Evolutionary conservation across 2,888 invertebrate genomes (phyloP).

Genomic region (Athalia circularis): DNA sequence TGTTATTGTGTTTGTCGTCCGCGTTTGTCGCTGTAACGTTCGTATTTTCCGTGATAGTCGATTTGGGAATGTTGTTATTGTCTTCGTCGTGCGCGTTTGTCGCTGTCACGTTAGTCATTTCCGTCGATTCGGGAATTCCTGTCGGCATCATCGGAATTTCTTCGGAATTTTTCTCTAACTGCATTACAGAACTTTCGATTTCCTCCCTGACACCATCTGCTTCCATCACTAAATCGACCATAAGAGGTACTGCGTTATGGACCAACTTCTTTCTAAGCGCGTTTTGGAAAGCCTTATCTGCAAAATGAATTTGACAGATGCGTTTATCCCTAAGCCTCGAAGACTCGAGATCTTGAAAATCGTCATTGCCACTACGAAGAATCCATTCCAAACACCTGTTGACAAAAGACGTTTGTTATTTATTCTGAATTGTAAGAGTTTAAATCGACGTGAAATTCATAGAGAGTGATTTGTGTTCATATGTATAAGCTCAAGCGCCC

Average conservation of each 20-base stretch:
- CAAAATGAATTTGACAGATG: not conserved
- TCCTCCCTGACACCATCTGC: not conserved
- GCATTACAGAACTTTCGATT: not conserved
- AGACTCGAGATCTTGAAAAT: not conserved
- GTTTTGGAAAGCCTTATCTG: not conserved
- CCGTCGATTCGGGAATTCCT: not conserved
- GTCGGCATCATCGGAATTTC: not conserved
- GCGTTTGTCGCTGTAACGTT: not conserved
- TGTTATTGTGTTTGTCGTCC: not conserved
- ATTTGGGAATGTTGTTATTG: no score
- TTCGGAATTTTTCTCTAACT: not conserved
- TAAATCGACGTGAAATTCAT: no score
- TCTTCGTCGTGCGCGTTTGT: no score
- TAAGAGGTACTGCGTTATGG: not conserved
- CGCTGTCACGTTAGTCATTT: no score
- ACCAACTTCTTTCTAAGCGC: not conserved
- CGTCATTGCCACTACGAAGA: not conserved
- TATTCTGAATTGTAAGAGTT: not conserved
- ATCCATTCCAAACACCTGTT: conserved; percentile 13
- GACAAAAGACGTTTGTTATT: not conserved
- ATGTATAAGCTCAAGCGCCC: no score
- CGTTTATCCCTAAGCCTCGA: conserved; percentile 2
- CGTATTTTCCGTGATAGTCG: no score
- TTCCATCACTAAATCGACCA: not conserved
- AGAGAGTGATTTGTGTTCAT: no score